These are phyloP conservation scores for Caenorhabditis doughertyi DNA, from an alignment of 2,888 invertebrate species.

Conservation along the genomic window DNA sequence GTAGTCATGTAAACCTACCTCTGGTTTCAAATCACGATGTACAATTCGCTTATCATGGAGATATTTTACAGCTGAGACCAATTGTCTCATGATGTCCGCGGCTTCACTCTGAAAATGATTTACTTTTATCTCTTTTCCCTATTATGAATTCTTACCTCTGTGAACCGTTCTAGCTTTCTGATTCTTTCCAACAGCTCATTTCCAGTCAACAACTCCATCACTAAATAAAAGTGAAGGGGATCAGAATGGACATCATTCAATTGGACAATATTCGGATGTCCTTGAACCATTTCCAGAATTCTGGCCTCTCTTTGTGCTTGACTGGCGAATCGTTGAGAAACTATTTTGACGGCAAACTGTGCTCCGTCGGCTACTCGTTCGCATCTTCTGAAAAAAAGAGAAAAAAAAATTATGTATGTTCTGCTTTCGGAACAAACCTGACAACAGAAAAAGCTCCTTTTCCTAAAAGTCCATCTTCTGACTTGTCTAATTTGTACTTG, in stretches of 20 bases:
- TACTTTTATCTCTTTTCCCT: not conserved
- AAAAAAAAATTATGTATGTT: not conserved
- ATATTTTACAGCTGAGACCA: slow-evolving; percentile 90
- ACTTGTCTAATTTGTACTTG: slow-evolving; percentile 89
- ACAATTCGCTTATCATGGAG: slow-evolving; percentile 92
- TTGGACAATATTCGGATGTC: slow-evolving; percentile 91
- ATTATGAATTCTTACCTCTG: slow-evolving; percentile 86
- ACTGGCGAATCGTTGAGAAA: slow-evolving; percentile 86
- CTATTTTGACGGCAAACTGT: slow-evolving; percentile 93
- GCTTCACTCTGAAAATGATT: slow-evolving; percentile 85
- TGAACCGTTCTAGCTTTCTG: slow-evolving; percentile 87
- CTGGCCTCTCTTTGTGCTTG: slow-evolving; percentile 88
- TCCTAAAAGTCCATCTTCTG: slow-evolving; percentile 87
- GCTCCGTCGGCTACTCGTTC: slow-evolving; percentile 88
- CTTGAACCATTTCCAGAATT: slow-evolving; percentile 88
- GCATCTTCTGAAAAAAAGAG: slow-evolving; percentile 86
- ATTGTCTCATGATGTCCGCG: slow-evolving; percentile 88
- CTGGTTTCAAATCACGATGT: slow-evolving; percentile 95
- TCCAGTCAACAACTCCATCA: slow-evolving; percentile 88
- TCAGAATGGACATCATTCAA: slow-evolving; percentile 89
- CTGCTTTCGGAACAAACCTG: slow-evolving; percentile 81
- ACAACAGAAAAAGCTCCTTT: slow-evolving; percentile 94
- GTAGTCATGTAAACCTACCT: no score
- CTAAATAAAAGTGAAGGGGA: slow-evolving; percentile 90
- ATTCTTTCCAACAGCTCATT: slow-evolving; percentile 83